Conservation (phyloP, 2,113 vertebrate species). For the Sciurus niger region DNA sequence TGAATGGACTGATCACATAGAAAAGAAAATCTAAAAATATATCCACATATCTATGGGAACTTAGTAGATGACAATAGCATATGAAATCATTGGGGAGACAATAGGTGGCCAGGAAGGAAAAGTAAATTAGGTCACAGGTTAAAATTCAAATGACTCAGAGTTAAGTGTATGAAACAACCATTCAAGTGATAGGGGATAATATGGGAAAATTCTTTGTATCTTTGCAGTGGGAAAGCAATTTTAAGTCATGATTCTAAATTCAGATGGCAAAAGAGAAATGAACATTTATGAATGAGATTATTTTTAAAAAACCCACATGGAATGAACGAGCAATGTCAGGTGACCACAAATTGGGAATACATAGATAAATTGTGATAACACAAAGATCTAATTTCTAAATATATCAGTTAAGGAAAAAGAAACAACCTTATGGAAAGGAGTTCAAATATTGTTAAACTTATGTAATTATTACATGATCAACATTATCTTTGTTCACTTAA, state of each 20-base stretch:
- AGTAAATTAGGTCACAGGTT: neutral
- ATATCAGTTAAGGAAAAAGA: neutral
- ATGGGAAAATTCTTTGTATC: neutral
- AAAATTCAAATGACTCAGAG: neutral
- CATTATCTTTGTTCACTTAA: neutral
- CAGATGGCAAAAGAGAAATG: neutral
- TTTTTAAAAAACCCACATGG: neutral
- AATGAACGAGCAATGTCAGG: neutral
- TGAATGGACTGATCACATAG: neutral
- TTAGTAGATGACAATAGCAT: neutral
- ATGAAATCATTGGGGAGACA: neutral
- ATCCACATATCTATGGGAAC: neutral
- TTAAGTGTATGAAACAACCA: neutral
- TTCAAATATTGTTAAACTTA: neutral
- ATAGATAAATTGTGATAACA: neutral
- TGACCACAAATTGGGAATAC: neutral
- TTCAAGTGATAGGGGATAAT: neutral
- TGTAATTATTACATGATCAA: neutral
- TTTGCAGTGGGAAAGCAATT: neutral
- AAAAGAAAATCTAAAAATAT: neutral
- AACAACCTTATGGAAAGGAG: neutral
- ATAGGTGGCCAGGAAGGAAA: neutral
- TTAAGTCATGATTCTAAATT: constrained; percentile 13
- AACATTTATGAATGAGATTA: neutral
- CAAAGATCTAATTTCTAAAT: neutral